These are phyloP conservation scores for Poeciliopsis presidionis DNA, from an alignment of 2,797 vertebrate species.

Conservation along the genomic window DNA sequence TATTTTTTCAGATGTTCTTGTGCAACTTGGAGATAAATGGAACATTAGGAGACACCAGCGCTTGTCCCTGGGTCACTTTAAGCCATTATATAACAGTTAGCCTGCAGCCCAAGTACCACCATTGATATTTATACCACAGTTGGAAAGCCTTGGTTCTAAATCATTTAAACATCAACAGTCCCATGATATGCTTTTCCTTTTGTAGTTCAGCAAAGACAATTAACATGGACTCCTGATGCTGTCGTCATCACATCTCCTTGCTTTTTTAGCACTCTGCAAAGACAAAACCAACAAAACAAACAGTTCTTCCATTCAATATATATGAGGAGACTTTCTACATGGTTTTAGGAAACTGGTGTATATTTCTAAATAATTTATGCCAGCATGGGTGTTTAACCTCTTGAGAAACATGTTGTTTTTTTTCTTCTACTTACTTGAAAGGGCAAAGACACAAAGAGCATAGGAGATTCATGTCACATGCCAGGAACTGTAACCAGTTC, in stretches of 20 bases:
- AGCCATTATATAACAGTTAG: not conserved
- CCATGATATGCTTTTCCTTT: not conserved
- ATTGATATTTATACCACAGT: not conserved
- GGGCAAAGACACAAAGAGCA: constrained; percentile 1
- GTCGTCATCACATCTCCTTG: not conserved
- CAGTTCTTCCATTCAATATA: not conserved
- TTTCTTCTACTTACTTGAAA: not conserved
- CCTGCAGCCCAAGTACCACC: not conserved
- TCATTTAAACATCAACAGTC: not conserved
- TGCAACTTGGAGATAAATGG: not conserved
- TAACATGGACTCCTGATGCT: not conserved
- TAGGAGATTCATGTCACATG: not conserved
- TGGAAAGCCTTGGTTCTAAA: not conserved
- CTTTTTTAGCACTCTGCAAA: not conserved
- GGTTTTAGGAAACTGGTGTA: not conserved
- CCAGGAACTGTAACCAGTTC: not conserved
- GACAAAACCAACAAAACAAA: not conserved
- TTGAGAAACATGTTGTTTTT: not conserved
- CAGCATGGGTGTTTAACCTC: not conserved
- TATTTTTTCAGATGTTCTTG: too few relatives aligned
- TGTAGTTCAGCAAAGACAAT: not conserved
- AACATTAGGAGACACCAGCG: not conserved
- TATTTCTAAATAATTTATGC: not conserved
- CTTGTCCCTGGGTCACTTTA: not conserved
- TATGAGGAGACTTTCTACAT: not conserved